phyloP scores from a whole-genome alignment of 2,797 vertebrate genomes.

The Pseudochirops corinnae region DNA sequence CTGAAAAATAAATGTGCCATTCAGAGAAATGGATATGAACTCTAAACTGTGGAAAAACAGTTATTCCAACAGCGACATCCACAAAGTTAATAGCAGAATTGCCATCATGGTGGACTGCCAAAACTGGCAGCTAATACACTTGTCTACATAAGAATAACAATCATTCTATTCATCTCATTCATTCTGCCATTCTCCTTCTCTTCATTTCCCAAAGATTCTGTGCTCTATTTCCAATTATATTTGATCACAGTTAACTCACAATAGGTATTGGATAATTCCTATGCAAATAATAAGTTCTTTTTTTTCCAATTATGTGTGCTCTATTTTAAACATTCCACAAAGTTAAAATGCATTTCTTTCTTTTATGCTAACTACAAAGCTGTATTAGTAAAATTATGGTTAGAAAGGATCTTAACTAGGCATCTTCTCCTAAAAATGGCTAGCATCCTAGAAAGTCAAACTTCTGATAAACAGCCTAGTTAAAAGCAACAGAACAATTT shows the following conservation, averaged over 20 bases:
- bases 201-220: not conserved
- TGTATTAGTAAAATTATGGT: not conserved
- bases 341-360: conserved; percentile 44
- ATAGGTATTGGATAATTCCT: conserved; percentile 16
- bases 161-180: conserved; percentile 57
- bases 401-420: not conserved
- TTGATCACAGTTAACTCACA: conserved; percentile 56
- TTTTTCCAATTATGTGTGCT: conserved; percentile 44
- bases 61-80: conserved; percentile 53
- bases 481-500: conserved; percentile 71
- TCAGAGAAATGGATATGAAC: conserved; percentile 54
- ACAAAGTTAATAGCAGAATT: conserved; percentile 66
- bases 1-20: conserved; percentile 57
- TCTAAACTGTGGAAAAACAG: conserved; percentile 52
- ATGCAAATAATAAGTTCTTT: conserved; percentile 4
- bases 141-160: conserved; percentile 55
- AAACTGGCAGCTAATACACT: conserved; percentile 63
- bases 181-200: conserved; percentile 30
- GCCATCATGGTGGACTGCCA: conserved; percentile 41
- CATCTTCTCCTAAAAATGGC: conserved; percentile 51
- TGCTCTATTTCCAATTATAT: conserved; percentile 50
- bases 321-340: conserved; percentile 52
- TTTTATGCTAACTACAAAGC: conserved; percentile 44
- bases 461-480: conserved; percentile 41
- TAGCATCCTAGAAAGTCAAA: conserved; percentile 62